Evolutionary conservation across 2,113 vertebrate genomes (phyloP), one percentile per base, ranked within the genome.

Genomic region (Oenanthe oenanthe): DNA sequence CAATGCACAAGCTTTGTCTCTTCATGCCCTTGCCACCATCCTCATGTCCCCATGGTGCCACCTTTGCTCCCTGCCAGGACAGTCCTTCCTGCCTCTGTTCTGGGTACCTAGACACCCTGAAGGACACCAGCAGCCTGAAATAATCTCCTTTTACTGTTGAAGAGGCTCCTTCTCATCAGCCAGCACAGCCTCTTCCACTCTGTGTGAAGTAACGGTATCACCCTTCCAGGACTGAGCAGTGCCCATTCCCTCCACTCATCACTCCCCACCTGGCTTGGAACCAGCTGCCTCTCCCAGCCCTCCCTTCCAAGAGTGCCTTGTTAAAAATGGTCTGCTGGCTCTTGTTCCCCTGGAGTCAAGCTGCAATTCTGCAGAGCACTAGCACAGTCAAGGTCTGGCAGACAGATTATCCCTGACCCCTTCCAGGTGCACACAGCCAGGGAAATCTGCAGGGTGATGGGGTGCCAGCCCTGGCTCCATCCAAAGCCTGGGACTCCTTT

Each of bases 321-420:
- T 88, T 95, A 85, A 93, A 96, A 96, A 95, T 57, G 42, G 88
- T 83, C 63, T 91, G 63, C 73, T 47, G 47, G 36, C 48, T 94
- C 60, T 76, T 83, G 53, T 72, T 88, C 68, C 26, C 32, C n/a
- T 57, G 4, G 2, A 91, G 62, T 31, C 80, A 67, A 88, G 77
- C 84, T 62, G 48, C 63, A 77, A 28, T 40, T 80, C 38, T 2
- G 0, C 2, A 0, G 75, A 73, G 28, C n/a, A 25, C 57, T 48
- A 79, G 73, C 38, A 82, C 50, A 67, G 70, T 45, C 17, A 17
- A 63, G 60, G 43, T 48, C 47, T 2, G 1, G 50, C 54, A 77
- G 67, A 79, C 26, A 68, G 90, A 88, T 77, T 34, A 94, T 61
- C 29, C n/a, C 17, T 48, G 18, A 78, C 28, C 34, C 36, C 62